Evolutionary conservation across 2,113 vertebrate genomes (phyloP), one percentile per base, ranked within the genome.

Genomic region (Oreochromis spilurus): DNA sequence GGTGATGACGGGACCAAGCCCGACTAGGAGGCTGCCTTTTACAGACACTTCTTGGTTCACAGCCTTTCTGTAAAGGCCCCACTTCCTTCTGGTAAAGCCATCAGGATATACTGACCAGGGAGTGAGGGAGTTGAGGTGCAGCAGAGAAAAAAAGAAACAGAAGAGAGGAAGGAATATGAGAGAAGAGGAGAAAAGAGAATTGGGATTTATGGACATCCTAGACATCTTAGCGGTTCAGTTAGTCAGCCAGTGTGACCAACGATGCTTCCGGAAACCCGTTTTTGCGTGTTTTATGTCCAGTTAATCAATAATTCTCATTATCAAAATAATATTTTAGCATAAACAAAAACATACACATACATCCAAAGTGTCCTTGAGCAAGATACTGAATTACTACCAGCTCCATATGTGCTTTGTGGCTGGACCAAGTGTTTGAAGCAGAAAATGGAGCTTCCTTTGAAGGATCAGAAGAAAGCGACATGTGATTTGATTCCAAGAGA

Each of bases 71-170:
- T 82, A 84, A 92, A 90, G 87, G 81, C n/a, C 60, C 31, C 72
- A 60, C 84, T 93, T 95, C 93, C 94, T 93, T 87, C 90, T 92
- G 94, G 84, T 89, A 93, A 95, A 94, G 62, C 85, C 88, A 95
- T 95, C 91, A 95, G 86, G 79, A 57, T 65, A 4, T 52, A 58
- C 72, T 55, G 62, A 90, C 54, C 82, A 67, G 60, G 84, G 81
- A 80, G 82, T 79, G 84, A 82, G 81, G 72, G 89, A 53, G 34
- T 5, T 84, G 77, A 84, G 38, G 67, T 82, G 57, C 82, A 72
- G 72, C 58, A 88, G 82, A 81, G 40, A 85, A 75, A 36, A 54
- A 12, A 62, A 79, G 67, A 65, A 54, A 84, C 14, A 65, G 38
- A 36, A 38, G 26, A 82, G 29, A 65, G 55, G 48, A 45, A 81